phyloP scores from a whole-genome alignment of 2,888 invertebrate species.

The Gymnoscelis rufifasciata region DNA sequence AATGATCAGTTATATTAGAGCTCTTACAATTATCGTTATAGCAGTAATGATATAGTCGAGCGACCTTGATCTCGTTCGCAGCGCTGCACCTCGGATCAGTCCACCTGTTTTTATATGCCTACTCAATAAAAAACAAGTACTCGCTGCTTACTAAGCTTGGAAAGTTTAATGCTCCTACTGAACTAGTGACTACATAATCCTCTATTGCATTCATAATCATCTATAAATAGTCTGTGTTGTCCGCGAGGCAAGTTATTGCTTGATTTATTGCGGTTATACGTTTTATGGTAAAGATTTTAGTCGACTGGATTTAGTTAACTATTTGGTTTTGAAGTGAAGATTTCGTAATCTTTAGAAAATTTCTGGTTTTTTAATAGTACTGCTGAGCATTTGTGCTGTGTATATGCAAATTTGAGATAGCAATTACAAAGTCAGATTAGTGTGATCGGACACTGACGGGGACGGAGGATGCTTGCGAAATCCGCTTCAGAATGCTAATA shows the following conservation, averaged over 20 bases:
- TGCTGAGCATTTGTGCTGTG: constrained; percentile 19
- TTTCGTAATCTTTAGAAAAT: constrained; percentile 36
- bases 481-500: constrained; percentile 20
- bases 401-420: constrained; percentile 32
- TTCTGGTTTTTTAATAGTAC: too few relatives aligned
- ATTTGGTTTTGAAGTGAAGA: constrained; percentile 36
- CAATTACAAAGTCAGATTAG: constrained; percentile 39
- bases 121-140: constrained; percentile 35
- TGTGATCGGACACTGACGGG: constrained; percentile 29
- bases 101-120: constrained; percentile 45
- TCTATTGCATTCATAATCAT: constrained; percentile 23
- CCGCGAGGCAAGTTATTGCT: neutral
- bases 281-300: neutral
- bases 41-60: constrained; percentile 54
- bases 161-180: constrained; percentile 29
- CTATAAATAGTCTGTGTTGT: constrained; percentile 31
- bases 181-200: constrained; percentile 23
- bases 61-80: constrained; percentile 66
- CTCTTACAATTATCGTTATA: constrained; percentile 54
- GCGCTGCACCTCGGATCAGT: constrained; percentile 39
- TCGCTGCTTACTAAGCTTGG: constrained; percentile 31
- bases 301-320: constrained; percentile 33
- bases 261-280: neutral
- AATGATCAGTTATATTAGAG: constrained; percentile 44
- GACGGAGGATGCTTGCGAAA: constrained; percentile 38